Percentiles rank a stretch among this genome's conserved stretches.
Evolutionary conservation across 2,888 invertebrate species (phyloP).

Genomic region (Capitulum mitella): DNA sequence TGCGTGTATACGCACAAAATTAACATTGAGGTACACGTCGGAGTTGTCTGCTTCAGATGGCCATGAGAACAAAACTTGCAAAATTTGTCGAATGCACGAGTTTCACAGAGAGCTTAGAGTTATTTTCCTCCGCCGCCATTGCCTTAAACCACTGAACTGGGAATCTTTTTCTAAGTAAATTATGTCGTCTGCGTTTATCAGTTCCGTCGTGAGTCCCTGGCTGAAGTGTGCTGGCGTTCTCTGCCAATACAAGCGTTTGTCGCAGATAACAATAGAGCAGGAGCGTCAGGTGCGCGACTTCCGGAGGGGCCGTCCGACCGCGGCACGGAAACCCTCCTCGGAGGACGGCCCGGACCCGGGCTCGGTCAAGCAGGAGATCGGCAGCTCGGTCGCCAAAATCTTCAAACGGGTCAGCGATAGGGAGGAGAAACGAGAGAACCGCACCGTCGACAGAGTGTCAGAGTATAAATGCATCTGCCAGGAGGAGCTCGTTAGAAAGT

Average conservation of each 20-base stretch:
- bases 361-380: background rate
- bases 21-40: background rate
- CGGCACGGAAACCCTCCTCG: background rate
- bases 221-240: too few species aligned
- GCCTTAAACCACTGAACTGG: too few species aligned
- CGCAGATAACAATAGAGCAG: background rate
- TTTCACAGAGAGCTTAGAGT: too few species aligned
- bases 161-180: too few species aligned
- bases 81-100: too few species aligned
- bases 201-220: too few species aligned
- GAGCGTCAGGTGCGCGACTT: background rate
- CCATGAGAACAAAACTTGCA: too few species aligned
- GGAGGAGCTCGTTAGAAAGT: background rate
- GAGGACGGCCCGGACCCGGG: background rate
- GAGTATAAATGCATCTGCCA: background rate
- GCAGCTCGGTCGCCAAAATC: background rate
- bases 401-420: background rate
- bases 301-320: background rate
- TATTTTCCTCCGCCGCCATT: too few species aligned
- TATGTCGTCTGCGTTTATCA: too few species aligned
- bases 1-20: background rate
- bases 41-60: too few species aligned
- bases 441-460: background rate
- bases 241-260: too few species aligned
- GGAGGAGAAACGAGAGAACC: background rate